Percentiles rank a stretch among this genome's conserved stretches.
Evolutionary conservation across 2,113 vertebrate species (phyloP).

Genomic region (Centropus unirufus): DNA sequence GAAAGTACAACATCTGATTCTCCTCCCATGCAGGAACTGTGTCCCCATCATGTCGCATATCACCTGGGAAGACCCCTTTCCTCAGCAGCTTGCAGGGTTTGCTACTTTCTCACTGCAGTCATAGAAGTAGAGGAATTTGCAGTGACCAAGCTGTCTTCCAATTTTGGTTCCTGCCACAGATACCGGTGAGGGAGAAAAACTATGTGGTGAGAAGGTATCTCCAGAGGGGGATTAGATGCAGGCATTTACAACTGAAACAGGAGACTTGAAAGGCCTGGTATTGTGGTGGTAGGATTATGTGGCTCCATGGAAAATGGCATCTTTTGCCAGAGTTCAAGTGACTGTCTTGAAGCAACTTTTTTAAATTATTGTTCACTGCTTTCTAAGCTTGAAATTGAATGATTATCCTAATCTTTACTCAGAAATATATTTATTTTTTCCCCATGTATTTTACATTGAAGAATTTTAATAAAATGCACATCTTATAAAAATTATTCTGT

Average conservation of each 20-base stretch:
- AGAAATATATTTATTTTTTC: not conserved
- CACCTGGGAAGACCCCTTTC: not conserved
- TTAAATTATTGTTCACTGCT: not conserved
- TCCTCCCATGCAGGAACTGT: too few relatives aligned
- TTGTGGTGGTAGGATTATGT: not conserved
- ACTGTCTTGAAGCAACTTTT: not conserved
- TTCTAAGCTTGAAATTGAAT: not conserved
- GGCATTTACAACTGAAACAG: not conserved
- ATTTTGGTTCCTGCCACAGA: not conserved
- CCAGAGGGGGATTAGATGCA: not conserved
- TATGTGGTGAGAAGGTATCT: not conserved
- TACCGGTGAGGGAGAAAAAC: not conserved
- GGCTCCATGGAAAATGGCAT: not conserved
- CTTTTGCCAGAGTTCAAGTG: not conserved
- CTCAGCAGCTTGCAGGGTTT: not conserved
- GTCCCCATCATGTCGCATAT: rapidly evolving
- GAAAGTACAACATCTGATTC: not conserved
- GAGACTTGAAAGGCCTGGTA: not conserved
- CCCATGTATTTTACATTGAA: not conserved
- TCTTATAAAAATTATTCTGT: not conserved
- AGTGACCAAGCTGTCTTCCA: not conserved
- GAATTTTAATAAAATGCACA: not conserved
- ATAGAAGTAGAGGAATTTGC: not conserved
- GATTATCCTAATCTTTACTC: not conserved
- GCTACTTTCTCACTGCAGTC: not conserved